These are phyloP conservation scores for Enteromius anoplus DNA, from an alignment of 2,797 vertebrate genomes.

Conservation along the genomic window DNA sequence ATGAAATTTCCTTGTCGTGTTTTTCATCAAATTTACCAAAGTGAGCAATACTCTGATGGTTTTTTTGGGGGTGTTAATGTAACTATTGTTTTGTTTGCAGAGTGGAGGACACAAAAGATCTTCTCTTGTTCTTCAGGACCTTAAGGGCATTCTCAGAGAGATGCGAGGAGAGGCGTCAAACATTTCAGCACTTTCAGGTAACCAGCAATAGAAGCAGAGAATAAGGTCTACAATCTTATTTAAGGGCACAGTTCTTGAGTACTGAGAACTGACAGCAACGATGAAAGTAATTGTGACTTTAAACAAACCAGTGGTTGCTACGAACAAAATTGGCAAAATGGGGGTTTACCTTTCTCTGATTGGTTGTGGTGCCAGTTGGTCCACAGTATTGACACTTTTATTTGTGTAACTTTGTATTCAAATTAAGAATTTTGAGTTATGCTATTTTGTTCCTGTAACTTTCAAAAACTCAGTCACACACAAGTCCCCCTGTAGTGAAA, in stretches of 20 bases:
- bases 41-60: background rate
- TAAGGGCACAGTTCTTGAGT: background rate
- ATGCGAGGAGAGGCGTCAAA: conserved; percentile 76
- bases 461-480: background rate
- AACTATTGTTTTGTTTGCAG: conserved; percentile 68
- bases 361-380: background rate
- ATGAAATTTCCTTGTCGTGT: background rate
- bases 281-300: background rate
- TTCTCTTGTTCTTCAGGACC: conserved; percentile 86
- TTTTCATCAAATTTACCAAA: background rate
- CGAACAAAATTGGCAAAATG: background rate
- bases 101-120: conserved; percentile 77
- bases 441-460: background rate
- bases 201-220: background rate
- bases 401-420: too few species aligned
- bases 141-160: conserved; percentile 81
- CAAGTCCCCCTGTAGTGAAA: background rate
- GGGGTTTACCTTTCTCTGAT: background rate
- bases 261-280: background rate
- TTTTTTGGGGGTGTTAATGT: background rate
- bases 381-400: too few species aligned
- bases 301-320: background rate
- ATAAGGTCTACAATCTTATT: background rate
- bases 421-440: too few species aligned
- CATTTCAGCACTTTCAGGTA: conserved; percentile 91